Evolutionary conservation across 1,140 invertebrate genomes (phyloP), one percentile per base, ranked within the genome.

Genomic region (Lucilia cuprina): DNA sequence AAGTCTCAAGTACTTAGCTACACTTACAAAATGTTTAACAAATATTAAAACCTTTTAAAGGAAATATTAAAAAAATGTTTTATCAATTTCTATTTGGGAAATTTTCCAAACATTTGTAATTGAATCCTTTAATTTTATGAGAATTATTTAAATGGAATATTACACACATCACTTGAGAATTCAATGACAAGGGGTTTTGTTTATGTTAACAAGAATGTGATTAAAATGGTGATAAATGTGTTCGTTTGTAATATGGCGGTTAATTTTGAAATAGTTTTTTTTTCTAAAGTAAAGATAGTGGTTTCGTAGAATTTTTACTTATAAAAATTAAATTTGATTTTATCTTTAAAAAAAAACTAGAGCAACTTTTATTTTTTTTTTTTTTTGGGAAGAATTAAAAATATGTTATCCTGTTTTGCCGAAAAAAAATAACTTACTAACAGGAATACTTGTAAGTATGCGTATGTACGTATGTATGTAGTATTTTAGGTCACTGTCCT

Each of bases 201-300:
- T 78, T 78, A 47, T 41, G 34, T 78, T 78, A 78, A 78, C 75
- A 41, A n/a, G 17, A 78, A 41, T 78, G 34, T 78, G 34, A 78
- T 78, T 78, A 78, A 35, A 14, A 75, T 35, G 9, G 41, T 41
- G 41, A 41, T 41, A 41, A 41, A 41, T 41, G 41, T 41, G 10
- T 3, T 41, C 5, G 41, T 0, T 41, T 41, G 41, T 10, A 41
- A 41, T 41, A 41, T 8, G 41, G 41, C 41, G 41, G 1, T 8
- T 41, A 41, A 41, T 41, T 41, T 41, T 41, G 0, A 8, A 41
- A 41, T 7, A 41, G 0, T 2, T 41, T 0, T 0, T 7, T 41
- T 30, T 30, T 30, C n/a, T n/a, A n/a, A 30, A 30, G 41, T 41
- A 41, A 41, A 41, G 10, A 41, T 41, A 41, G 7, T 41, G 41